Conservation (phyloP, 2,797 vertebrate genomes). For the Melanotaenia pygmaea region DNA sequence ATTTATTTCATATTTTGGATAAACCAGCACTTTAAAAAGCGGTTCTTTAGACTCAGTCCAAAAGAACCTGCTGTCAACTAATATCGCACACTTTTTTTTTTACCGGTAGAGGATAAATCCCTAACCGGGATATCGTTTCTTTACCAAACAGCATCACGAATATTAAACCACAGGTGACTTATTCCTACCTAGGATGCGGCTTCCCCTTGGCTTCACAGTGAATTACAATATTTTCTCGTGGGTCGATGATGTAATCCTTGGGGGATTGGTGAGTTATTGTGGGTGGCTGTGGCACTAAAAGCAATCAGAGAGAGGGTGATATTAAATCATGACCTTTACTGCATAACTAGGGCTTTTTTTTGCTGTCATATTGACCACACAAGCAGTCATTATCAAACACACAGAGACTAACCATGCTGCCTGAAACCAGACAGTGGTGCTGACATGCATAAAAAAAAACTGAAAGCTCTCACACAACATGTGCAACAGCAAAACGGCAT, state of each 20-base stretch:
- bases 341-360: constrained; percentile 51
- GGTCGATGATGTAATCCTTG: constrained; percentile 97
- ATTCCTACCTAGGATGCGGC: constrained; percentile 91
- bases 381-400: constrained; percentile 45
- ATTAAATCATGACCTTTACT: constrained; percentile 61
- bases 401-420: constrained; percentile 42
- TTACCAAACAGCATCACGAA: constrained; percentile 17
- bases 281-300: constrained; percentile 93
- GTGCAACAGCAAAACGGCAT: constrained; percentile 47
- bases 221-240: constrained; percentile 95
- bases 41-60: constrained; percentile 4
- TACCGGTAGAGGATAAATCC: constrained; percentile 31
- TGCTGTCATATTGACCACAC: constrained; percentile 54
- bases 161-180: constrained; percentile 23
- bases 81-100: constrained; percentile 5
- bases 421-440: constrained; percentile 29
- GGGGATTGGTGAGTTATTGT: constrained; percentile 96
- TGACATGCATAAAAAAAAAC: constrained; percentile 34
- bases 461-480: constrained; percentile 36
- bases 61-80: constrained; percentile 7
- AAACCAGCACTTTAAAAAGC: constrained; percentile 18
- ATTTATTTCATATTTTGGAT: constrained; percentile 14
- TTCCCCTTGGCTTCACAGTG: constrained; percentile 97
- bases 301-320: constrained; percentile 59
- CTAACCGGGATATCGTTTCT: constrained; percentile 3